phyloP scores from a whole-genome alignment of 2,888 invertebrate genomes.

The Luffia ferchaultella region DNA sequence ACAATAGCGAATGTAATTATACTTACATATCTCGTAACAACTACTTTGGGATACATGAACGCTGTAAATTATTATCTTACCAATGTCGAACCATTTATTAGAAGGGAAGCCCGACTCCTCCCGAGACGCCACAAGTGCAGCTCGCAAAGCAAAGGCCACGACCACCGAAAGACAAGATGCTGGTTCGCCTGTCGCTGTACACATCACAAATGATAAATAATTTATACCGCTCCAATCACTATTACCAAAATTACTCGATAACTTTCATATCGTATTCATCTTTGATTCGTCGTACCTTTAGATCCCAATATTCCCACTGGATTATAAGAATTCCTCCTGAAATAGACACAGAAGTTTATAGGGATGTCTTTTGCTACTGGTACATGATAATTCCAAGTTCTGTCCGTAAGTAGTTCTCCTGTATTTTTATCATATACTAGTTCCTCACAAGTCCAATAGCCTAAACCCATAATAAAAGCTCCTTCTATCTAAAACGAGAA shows the following conservation, averaged over 20 bases:
- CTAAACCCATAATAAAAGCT: slow-evolving; percentile 65
- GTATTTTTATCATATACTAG: slow-evolving; percentile 54
- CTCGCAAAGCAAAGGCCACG: slow-evolving; percentile 68
- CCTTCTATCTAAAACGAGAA: slow-evolving; percentile 46
- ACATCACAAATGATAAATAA: too few relatives aligned
- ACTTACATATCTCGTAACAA: too few relatives aligned
- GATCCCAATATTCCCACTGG: slow-evolving; percentile 60
- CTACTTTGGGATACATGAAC: too few relatives aligned
- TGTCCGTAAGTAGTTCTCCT: slow-evolving; percentile 62
- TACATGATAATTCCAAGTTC: slow-evolving; percentile 70
- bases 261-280: too few relatives aligned
- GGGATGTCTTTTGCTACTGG: slow-evolving; percentile 69
- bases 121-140: slow-evolving; percentile 70
- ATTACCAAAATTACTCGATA: too few relatives aligned
- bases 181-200: slow-evolving; percentile 60
- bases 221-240: too few relatives aligned
- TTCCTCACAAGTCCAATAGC: slow-evolving; percentile 68
- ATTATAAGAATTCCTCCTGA: slow-evolving; percentile 58
- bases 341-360: slow-evolving; percentile 59
- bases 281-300: slow-evolving; percentile 59
- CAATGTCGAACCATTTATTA: slow-evolving; percentile 65
- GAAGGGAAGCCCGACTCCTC: slow-evolving; percentile 61
- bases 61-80: too few relatives aligned
- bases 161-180: slow-evolving; percentile 48
- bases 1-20: too few relatives aligned